Conservation (phyloP, 2,888 invertebrate species). For the Luperina testacea region DNA sequence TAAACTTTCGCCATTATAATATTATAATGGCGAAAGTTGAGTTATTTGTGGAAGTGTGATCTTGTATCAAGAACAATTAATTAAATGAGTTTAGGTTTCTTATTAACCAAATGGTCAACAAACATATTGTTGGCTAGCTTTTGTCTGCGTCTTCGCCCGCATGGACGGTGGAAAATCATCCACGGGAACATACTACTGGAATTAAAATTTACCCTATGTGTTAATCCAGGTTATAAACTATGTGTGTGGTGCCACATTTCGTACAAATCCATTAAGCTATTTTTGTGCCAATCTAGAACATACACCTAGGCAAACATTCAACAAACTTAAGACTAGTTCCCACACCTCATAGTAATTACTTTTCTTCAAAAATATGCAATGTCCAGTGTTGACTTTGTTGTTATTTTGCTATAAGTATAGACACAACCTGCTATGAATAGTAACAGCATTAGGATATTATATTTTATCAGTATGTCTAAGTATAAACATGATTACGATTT, state of each 20-base stretch:
- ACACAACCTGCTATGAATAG: background rate
- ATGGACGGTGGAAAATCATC: background rate
- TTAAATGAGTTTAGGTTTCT: background rate
- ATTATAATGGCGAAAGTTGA: too few species aligned
- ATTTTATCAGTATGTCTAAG: constrained; percentile 4
- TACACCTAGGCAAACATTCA: background rate
- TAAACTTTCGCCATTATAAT: too few species aligned
- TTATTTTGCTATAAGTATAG: background rate
- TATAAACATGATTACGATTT: background rate
- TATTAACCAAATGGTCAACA: too few species aligned
- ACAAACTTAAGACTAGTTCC: background rate
- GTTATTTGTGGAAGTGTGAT: too few species aligned
- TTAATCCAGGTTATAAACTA: background rate
- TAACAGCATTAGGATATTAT: background rate
- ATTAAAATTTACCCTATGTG: background rate
- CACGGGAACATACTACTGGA: background rate
- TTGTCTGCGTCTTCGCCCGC: background rate
- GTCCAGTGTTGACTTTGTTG: background rate
- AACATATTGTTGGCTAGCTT: background rate
- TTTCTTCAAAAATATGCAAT: background rate
- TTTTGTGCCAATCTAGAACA: background rate
- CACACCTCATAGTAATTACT: background rate
- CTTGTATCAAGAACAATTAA: too few species aligned
- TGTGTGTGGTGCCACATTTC: background rate
- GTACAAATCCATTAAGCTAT: background rate